Evolutionary conservation across 2,797 vertebrate species (phyloP).

Genomic region (Galago senegalensis): DNA sequence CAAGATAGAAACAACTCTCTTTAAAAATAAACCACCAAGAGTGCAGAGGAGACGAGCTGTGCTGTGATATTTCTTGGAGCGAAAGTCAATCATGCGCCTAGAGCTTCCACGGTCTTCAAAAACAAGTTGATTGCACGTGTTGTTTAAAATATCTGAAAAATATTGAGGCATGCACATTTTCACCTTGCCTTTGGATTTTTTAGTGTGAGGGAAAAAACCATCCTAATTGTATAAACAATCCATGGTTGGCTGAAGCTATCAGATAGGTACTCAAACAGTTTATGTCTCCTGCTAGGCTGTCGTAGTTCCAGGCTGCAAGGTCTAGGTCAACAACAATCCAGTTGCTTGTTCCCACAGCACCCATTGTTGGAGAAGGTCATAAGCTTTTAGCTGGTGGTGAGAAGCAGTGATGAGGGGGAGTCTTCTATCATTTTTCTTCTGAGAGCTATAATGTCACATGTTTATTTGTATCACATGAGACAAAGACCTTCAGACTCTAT

Average conservation of each 20-base stretch:
- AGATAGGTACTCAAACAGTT: not conserved
- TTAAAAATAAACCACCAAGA: slow-evolving; percentile 34
- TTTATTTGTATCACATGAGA: not conserved
- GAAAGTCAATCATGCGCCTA: not conserved
- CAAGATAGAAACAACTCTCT: slow-evolving; percentile 54
- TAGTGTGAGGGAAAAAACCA: slow-evolving; percentile 28
- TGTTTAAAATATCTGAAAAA: slow-evolving; percentile 58
- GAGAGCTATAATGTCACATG: not conserved
- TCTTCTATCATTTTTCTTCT: not conserved
- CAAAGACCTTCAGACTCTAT: not conserved
- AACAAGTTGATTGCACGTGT: not conserved
- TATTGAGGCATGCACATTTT: not conserved
- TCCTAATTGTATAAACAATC: not conserved
- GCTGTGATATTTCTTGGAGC: not conserved
- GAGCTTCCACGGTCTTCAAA: slow-evolving; percentile 4
- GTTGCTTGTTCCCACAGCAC: not conserved
- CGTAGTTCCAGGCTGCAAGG: not conserved
- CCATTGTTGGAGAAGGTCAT: not conserved
- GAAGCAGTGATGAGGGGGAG: not conserved
- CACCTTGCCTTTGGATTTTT: slow-evolving; percentile 36
- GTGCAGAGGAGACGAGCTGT: not conserved
- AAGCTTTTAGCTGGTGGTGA: not conserved
- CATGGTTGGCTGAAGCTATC: not conserved
- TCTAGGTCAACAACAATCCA: not conserved
- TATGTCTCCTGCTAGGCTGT: not conserved